Evolutionary conservation across 2,888 invertebrate species (phyloP).

Genomic region (Torymus texanus): DNA sequence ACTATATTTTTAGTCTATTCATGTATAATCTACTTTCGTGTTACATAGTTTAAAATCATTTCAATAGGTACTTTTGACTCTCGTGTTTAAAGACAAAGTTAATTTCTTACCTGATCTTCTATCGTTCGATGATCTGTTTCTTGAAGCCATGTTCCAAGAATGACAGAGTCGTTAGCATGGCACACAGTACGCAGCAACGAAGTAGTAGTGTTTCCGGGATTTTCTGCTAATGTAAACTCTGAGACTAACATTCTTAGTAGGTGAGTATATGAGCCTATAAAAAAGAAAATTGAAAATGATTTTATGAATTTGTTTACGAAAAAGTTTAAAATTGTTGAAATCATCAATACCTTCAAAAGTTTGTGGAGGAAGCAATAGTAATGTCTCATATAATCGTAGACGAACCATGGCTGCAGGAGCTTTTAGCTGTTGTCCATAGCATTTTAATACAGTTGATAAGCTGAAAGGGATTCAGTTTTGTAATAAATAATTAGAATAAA

Average conservation of each 20-base stretch:
- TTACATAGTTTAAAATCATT: neutral
- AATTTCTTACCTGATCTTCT: constrained; percentile 91
- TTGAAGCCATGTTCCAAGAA: constrained; percentile 95
- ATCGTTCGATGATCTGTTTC: constrained; percentile 97
- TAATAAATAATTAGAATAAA: neutral
- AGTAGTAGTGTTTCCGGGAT: constrained; percentile 92
- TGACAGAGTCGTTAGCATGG: constrained; percentile 91
- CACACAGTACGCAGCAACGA: constrained; percentile 89
- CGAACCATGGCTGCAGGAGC: constrained; percentile 96
- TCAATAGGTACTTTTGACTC: constrained; percentile 10
- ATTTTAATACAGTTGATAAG: constrained; percentile 88
- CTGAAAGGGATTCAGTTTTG: constrained; percentile 76
- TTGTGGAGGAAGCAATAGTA: constrained; percentile 85
- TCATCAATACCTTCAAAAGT: constrained; percentile 83
- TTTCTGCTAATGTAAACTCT: constrained; percentile 96
- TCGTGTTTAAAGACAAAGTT: constrained; percentile 1
- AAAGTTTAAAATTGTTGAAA: constrained; percentile 13
- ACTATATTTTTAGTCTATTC: constrained; percentile 11
- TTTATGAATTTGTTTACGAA: constrained; percentile 5
- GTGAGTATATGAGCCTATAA: constrained; percentile 86
- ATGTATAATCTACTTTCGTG: neutral
- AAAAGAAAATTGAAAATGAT: constrained; percentile 1
- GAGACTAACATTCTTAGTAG: constrained; percentile 93
- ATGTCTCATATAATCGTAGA: constrained; percentile 92
- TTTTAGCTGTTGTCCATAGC: constrained; percentile 93